phyloP scores from a whole-genome alignment of 2,797 vertebrate genomes.

The Melanotaenia trifasciata region DNA sequence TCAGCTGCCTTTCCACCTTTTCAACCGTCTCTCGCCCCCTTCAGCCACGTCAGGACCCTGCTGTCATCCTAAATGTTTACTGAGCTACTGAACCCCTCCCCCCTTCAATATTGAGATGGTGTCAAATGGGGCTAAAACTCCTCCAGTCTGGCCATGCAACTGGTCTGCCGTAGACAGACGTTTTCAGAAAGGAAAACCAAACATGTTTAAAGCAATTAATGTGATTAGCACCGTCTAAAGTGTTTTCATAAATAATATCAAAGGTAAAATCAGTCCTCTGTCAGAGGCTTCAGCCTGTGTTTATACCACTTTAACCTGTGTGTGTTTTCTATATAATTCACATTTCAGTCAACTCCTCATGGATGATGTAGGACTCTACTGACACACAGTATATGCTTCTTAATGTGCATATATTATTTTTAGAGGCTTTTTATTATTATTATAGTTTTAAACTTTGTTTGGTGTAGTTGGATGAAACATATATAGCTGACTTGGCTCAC shows the following conservation, averaged over 20 bases:
- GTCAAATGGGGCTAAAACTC: conserved; percentile 57
- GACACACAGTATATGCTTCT: conserved; percentile 19
- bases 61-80: conserved; percentile 80
- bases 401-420: conserved; percentile 7
- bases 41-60: conserved; percentile 79
- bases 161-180: conserved; percentile 53
- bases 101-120: conserved; percentile 55
- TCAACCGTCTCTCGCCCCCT: conserved; percentile 49
- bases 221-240: conserved; percentile 78
- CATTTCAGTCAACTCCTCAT: conserved; percentile 15
- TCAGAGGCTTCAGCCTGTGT: conserved; percentile 33
- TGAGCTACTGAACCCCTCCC: conserved; percentile 54
- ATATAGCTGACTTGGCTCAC: conserved; percentile 7
- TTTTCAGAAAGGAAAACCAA: conserved; percentile 78
- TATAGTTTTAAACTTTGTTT: conserved; percentile 12
- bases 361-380: conserved; percentile 1
- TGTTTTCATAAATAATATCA: conserved; percentile 81
- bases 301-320: conserved; percentile 44
- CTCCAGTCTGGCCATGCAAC: conserved; percentile 35
- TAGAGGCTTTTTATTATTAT: conserved; percentile 15
- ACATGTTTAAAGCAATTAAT: conserved; percentile 83
- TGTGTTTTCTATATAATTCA: conserved; percentile 38
- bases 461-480: conserved; percentile 21
- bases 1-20: conserved; percentile 74
- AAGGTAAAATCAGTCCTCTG: conserved; percentile 64